Conservation (phyloP, 2,888 invertebrate species). For the Meghimatium bilineatum region DNA sequence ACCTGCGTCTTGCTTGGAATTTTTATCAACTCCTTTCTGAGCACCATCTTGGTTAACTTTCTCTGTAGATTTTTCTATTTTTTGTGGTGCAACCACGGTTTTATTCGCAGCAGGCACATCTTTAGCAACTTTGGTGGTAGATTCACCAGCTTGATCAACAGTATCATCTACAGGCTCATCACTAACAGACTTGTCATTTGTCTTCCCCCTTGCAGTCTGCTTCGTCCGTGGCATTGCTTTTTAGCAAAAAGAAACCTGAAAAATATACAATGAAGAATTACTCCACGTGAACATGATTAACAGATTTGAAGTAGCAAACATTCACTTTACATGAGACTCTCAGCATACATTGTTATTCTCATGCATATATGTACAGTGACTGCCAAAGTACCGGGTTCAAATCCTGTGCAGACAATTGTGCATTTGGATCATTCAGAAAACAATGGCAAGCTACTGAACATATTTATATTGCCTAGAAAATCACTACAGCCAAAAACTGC, state of each 20-base stretch:
- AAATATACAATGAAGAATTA: not conserved
- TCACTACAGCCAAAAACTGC: no score
- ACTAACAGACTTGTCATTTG: not conserved
- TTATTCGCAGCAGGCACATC: not conserved
- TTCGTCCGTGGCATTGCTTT: slow-evolving; percentile 34
- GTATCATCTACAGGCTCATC: slow-evolving; percentile 23
- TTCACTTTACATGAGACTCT: no score
- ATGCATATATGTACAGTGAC: no score
- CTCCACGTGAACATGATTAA: not conserved
- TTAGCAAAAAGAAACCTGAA: not conserved
- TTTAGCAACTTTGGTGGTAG: not conserved
- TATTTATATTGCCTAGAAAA: no score
- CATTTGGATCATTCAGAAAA: no score
- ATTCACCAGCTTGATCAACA: slow-evolving; percentile 6
- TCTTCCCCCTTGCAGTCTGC: slow-evolving; percentile 20
- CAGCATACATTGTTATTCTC: no score
- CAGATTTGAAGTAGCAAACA: no score
- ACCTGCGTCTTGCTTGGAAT: not conserved
- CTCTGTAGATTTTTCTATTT: not conserved
- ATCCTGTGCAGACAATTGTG: no score
- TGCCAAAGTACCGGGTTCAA: no score
- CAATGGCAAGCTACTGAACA: no score
- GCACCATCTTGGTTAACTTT: not conserved
- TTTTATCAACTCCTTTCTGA: not conserved
- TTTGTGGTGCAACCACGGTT: slow-evolving; percentile 3